These are phyloP conservation scores for Chloropsis hardwickii DNA, from an alignment of 2,113 vertebrate species.

Conservation along the genomic window DNA sequence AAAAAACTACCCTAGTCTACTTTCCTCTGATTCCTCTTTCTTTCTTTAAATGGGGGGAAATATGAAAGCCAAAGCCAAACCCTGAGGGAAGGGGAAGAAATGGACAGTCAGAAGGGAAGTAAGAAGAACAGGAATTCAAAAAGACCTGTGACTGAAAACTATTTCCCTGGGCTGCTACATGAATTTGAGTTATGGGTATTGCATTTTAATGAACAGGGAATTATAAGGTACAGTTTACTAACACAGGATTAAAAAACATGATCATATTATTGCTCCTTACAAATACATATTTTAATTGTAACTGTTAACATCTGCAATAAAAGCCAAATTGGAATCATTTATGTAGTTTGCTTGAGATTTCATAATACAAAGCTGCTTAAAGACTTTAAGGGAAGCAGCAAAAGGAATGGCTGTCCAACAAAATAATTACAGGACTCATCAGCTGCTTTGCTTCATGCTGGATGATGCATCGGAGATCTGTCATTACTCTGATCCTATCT, in stretches of 20 bases:
- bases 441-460: not conserved
- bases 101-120: not conserved
- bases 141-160: not conserved
- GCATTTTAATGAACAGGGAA: not conserved
- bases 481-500: conserved; percentile 9
- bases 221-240: not conserved
- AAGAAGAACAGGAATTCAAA: not conserved
- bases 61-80: not conserved
- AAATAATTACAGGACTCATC: not conserved
- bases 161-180: not conserved
- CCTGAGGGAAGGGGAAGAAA: not conserved
- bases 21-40: not conserved
- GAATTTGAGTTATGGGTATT: not conserved
- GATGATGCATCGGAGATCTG: not conserved
- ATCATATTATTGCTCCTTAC: not conserved
- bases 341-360: not conserved
- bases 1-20: not conserved
- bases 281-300: conserved; percentile 2
- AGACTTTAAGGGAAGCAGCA: not conserved
- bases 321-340: not conserved
- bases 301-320: not conserved
- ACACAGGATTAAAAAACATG: not conserved
- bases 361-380: not conserved
- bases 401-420: not conserved
- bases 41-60: not conserved